A percentile compares a stretch with the other conserved stretches of the same genome.
Evolutionary conservation across 2,113 vertebrate genomes (phyloP).

Genomic region (Saccopteryx bilineata): DNA sequence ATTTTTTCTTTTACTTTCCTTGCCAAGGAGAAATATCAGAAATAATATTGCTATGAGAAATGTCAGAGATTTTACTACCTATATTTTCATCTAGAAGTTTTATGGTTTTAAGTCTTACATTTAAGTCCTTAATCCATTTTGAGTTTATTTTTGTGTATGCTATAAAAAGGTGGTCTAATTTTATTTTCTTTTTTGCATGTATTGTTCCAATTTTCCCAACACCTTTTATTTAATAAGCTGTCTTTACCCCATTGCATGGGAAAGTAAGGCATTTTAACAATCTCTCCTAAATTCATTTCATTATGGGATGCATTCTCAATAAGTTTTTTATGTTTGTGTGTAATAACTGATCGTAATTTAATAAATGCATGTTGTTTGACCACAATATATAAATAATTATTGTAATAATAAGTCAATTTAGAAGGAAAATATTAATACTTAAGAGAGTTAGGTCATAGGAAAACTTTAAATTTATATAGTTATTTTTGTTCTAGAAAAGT

Average conservation of each 20-base stretch:
- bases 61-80: background rate
- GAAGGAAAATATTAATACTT: conserved; percentile 6
- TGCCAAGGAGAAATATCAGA: background rate
- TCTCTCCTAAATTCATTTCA: background rate
- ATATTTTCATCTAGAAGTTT: background rate
- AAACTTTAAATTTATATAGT: background rate
- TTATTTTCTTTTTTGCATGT: background rate
- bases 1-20: background rate
- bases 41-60: background rate
- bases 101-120: background rate
- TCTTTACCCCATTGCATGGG: background rate
- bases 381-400: background rate
- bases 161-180: background rate
- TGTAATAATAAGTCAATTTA: conserved; percentile 6
- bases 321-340: background rate
- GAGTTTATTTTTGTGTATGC: background rate
- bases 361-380: conserved; percentile 14
- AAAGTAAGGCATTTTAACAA: conserved; percentile 34
- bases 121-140: background rate
- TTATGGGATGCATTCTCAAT: background rate
- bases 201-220: background rate
- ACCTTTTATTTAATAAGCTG: background rate
- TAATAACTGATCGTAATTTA: background rate
- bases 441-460: background rate
- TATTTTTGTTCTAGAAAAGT: conserved; percentile 29